Conservation (phyloP, 2,888 invertebrate species). For the Steinernema carpocapsae region DNA sequence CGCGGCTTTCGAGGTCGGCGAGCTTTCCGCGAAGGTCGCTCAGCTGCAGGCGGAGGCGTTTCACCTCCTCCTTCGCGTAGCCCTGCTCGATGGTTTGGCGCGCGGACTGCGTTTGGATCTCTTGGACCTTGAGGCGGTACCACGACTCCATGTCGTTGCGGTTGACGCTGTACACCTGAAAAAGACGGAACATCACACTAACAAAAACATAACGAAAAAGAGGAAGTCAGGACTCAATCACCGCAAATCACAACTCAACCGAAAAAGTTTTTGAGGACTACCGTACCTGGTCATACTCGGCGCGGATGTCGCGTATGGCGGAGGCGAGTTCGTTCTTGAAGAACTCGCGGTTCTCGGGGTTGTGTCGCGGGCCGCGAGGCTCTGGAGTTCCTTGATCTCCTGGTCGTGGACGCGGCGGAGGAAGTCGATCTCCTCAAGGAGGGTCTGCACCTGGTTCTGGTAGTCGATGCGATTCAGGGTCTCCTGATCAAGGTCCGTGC, state of each 20-base stretch:
- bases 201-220: neutral
- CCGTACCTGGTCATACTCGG: constrained; percentile 51
- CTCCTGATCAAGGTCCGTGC: constrained; percentile 72
- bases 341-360: constrained; percentile 73
- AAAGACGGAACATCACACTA: neutral
- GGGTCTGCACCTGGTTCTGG: constrained; percentile 72
- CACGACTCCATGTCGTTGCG: constrained; percentile 71
- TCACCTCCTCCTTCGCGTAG: constrained; percentile 71
- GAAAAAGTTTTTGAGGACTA: neutral
- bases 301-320: constrained; percentile 72
- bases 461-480: constrained; percentile 72
- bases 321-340: constrained; percentile 73
- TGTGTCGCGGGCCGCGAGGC: constrained; percentile 72
- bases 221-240: constrained; percentile 51
- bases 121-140: constrained; percentile 73
- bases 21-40: constrained; percentile 70
- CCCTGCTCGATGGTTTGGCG: constrained; percentile 70
- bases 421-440: constrained; percentile 73
- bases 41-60: constrained; percentile 70
- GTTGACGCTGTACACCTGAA: constrained; percentile 69
- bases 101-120: constrained; percentile 71
- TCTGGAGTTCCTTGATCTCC: constrained; percentile 72
- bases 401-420: constrained; percentile 67
- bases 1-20: constrained; percentile 71
- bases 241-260: neutral